Percentiles rank a stretch among this genome's conserved stretches.
Evolutionary conservation across 92 coral and sea anemone species (phyloP).

Genomic region (Porites rus): DNA sequence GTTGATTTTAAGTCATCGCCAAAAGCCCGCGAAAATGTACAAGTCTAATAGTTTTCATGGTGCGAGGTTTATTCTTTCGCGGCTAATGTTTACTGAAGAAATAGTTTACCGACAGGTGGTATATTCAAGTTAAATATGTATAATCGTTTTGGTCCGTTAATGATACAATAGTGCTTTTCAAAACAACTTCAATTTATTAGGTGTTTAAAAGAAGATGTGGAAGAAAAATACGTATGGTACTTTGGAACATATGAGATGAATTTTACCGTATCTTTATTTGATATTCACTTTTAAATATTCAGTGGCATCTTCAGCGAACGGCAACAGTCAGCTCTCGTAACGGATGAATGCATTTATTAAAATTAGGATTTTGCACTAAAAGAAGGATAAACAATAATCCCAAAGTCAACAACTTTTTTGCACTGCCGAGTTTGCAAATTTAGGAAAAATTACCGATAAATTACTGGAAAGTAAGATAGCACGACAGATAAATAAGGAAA

Average conservation of each 20-base stretch:
- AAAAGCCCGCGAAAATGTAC: background rate
- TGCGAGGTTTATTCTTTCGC: slow-evolving; percentile 11
- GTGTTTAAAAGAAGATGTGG: background rate
- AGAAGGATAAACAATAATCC: no score
- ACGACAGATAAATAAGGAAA: no score
- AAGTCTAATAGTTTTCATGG: slow-evolving; percentile 7
- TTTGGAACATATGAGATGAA: background rate
- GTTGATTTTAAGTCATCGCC: background rate
- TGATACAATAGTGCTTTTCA: slow-evolving; percentile 19
- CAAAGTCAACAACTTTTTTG: no score
- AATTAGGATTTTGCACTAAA: no score
- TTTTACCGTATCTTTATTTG: no score
- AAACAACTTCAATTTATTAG: background rate
- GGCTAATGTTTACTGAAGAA: slow-evolving; percentile 29
- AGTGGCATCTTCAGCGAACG: no score
- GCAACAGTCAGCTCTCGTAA: no score
- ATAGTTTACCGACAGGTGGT: slow-evolving; percentile 26
- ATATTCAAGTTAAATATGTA: slow-evolving; percentile 20
- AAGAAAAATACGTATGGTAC: background rate
- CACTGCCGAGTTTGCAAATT: no score
- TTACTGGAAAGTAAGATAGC: no score
- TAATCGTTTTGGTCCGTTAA: slow-evolving; percentile 30
- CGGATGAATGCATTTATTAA: no score
- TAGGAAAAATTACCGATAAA: no score
- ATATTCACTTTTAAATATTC: no score